A percentile compares a stretch with the other conserved stretches of the same genome.
Evolutionary conservation across 2,888 invertebrate genomes (phyloP).

Genomic region (Operophtera brumata): DNA sequence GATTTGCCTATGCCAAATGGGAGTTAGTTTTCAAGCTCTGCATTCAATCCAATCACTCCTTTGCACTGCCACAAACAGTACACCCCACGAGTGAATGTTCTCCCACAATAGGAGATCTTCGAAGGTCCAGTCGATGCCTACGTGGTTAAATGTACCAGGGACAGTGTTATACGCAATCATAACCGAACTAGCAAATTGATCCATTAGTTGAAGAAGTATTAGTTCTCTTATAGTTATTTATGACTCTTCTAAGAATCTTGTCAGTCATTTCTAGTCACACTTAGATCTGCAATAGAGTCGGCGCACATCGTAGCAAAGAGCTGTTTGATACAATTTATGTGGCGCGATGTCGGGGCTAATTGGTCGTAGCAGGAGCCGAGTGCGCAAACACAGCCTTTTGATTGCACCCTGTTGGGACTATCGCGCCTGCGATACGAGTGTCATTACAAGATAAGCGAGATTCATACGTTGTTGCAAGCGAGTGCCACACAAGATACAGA

Average conservation of each 20-base stretch:
- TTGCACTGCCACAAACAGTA: too few relatives aligned
- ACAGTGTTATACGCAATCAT: too few relatives aligned
- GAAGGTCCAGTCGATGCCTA: too few relatives aligned
- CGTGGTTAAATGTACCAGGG: too few relatives aligned
- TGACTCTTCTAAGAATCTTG: background rate
- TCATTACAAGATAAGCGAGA: background rate
- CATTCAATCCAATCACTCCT: too few relatives aligned
- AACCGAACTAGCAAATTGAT: too few relatives aligned
- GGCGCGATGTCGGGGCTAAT: constrained; percentile 66
- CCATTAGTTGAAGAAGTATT: too few relatives aligned
- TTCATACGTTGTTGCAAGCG: background rate
- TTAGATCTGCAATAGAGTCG: constrained; percentile 22
- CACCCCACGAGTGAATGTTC: too few relatives aligned
- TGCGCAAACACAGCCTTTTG: constrained; percentile 63
- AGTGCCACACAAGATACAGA: background rate
- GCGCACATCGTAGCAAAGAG: constrained; percentile 42
- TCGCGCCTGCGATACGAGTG: background rate
- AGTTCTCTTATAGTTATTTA: too few relatives aligned
- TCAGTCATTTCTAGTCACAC: constrained; percentile 20
- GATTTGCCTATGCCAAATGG: too few relatives aligned
- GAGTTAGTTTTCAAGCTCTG: too few relatives aligned
- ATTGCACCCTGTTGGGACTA: constrained; percentile 48
- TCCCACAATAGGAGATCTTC: too few relatives aligned
- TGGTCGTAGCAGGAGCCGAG: constrained; percentile 63
- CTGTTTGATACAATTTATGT: constrained; percentile 71